phyloP scores from a whole-genome alignment of 1,140 invertebrate genomes.

The Arctopsyche grandis region DNA sequence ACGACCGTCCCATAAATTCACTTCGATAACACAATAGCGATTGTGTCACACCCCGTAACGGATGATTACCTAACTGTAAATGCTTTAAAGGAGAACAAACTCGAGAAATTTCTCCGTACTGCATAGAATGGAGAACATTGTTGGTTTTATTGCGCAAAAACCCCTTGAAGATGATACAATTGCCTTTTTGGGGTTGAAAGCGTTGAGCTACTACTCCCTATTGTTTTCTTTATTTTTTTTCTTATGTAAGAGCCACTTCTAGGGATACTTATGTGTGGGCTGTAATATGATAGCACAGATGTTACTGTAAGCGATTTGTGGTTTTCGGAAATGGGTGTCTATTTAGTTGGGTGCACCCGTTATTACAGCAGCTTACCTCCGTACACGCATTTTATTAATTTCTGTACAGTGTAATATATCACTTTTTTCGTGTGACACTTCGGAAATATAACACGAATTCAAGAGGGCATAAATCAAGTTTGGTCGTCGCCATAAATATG shows the following conservation, averaged over 20 bases:
- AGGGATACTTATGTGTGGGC: background rate
- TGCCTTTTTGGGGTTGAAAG: background rate
- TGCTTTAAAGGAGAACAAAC: conserved; percentile 1
- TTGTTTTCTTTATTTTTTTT: conserved; percentile 7
- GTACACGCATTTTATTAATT: background rate
- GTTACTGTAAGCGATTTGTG: conserved; percentile 50
- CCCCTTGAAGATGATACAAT: background rate
- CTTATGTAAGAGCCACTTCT: background rate
- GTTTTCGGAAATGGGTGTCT: conserved; percentile 46
- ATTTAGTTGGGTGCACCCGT: conserved; percentile 43
- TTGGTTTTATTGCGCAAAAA: background rate
- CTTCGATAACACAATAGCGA: conserved; percentile 36
- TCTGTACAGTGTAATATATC: background rate
- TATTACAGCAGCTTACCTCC: conserved; percentile 29
- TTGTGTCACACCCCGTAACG: conserved; percentile 36
- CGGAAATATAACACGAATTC: background rate
- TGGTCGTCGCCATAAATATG: conserved; percentile 28
- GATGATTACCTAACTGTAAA: conserved; percentile 36
- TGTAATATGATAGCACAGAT: conserved; percentile 50
- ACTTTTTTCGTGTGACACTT: background rate
- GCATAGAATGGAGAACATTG: background rate
- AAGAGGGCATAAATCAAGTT: conserved; percentile 16
- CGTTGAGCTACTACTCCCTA: conserved; percentile 5
- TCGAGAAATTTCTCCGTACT: background rate
- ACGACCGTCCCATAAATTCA: conserved; percentile 35